phyloP scores from a whole-genome alignment of 2,888 invertebrate genomes.

The Drosophila flavopinicola region DNA sequence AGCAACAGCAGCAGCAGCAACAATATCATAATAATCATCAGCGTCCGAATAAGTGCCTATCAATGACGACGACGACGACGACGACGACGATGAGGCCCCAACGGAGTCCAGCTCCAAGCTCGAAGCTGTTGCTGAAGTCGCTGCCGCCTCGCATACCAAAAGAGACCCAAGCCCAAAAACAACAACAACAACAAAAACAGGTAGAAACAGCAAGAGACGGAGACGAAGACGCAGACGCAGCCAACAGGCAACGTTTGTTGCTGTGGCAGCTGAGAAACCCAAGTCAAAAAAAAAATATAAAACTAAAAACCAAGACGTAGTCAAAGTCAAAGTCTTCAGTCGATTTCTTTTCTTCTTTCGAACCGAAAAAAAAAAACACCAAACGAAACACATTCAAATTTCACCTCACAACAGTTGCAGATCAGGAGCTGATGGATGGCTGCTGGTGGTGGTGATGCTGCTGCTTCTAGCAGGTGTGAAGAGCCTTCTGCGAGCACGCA shows the following conservation, averaged over 20 bases:
- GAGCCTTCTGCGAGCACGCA: slow-evolving; percentile 25
- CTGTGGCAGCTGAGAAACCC: slow-evolving; percentile 50
- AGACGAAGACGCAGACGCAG: slow-evolving; percentile 8
- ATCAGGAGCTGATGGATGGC: slow-evolving; percentile 45
- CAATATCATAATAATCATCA: slow-evolving; percentile 76
- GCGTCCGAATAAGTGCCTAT: slow-evolving; percentile 76
- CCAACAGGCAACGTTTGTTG: slow-evolving; percentile 24
- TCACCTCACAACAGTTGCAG: slow-evolving; percentile 51
- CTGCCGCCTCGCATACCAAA: slow-evolving; percentile 60
- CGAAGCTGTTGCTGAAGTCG: slow-evolving; percentile 50
- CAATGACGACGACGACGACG: slow-evolving; percentile 70
- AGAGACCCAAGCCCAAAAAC: slow-evolving; percentile 68
- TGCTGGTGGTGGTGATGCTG: slow-evolving; percentile 17
- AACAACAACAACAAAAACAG: slow-evolving; percentile 53
- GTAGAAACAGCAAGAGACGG: slow-evolving; percentile 31
- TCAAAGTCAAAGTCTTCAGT: slow-evolving; percentile 36
- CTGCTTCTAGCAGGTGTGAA: slow-evolving; percentile 38
- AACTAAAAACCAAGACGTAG: slow-evolving; percentile 6
- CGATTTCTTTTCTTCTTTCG: slow-evolving; percentile 54
- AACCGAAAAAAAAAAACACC: slow-evolving; percentile 18
- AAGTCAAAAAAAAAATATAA: slow-evolving; percentile 29
- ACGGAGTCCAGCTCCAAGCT: slow-evolving; percentile 52
- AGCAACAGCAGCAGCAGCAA: slow-evolving; percentile 54
- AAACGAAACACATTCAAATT: slow-evolving; percentile 61
- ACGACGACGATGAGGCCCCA: slow-evolving; percentile 54